Base-by-base conservation (phyloP, 2,113 vertebrate species). In the Myocastor coypus region DNA sequence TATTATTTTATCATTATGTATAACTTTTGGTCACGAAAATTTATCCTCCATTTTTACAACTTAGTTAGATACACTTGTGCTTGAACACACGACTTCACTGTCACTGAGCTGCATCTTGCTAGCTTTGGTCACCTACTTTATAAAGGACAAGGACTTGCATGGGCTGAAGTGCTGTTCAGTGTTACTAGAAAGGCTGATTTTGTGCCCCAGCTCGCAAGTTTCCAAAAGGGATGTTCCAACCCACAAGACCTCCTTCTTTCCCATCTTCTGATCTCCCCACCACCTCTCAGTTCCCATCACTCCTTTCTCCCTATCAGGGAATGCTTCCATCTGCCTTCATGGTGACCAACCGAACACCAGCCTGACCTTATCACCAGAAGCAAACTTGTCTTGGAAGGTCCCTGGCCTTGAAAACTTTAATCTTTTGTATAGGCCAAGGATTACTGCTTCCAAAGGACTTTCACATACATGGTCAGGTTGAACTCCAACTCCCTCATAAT, bases 351-450 rank as follows among this genome's bases (percentile, higher is more conserved):
- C 22, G 50, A 80, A 80, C 26, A 5, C 55, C 8, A 55, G 37
- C 37, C 5, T 80, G 37, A n/a, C 32, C 37, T 57, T 9, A 7
- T 3, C 26, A 26, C 66, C 13, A 8, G 55, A 26, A 42, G 52
- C 14, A 20, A 50, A 28, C 85, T n/a, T 37, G 20, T n/a, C 0
- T 42, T 55, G 12, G 55, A 55, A 55, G 24, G 19, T 4, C 24
- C 73, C 42, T 57, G 34, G 9, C 3, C 40, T 71, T 16, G 0
- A n/a, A 69, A 30, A 16, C 22, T 11, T 34, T 55, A 32, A 7
- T 0, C 0, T 1, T 5, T 2, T 22, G 7, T 40, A 19, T 1
- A 9, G 17, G 0, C 46, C 12, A 9, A 4, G 8, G 30, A 40
- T 19, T 6, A 32, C 8, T 16, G 57, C 17, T 83, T 42, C 34